A percentile compares a stretch with the other conserved stretches of the same genome.
Evolutionary conservation across 1,140 invertebrate species (phyloP).

Genomic region (Pararge aegeria): DNA sequence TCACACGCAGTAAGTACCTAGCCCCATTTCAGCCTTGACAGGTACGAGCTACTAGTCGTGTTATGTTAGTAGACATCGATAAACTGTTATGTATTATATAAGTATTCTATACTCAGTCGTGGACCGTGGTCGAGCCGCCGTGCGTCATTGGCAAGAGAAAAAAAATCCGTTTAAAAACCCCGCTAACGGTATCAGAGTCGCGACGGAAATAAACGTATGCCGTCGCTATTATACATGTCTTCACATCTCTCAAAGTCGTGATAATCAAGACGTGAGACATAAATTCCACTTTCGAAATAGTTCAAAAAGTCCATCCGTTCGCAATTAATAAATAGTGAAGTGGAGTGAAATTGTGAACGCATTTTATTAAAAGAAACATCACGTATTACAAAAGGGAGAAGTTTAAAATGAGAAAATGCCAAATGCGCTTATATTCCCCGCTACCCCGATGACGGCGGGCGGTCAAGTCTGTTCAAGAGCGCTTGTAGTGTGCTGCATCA

Average conservation of each 20-base stretch:
- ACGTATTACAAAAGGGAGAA: constrained; percentile 2
- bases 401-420: constrained; percentile 32
- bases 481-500: constrained; percentile 50
- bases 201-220: constrained; percentile 61
- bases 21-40: constrained; percentile 64
- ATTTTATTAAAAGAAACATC: constrained; percentile 3
- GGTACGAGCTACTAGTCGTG: constrained; percentile 68
- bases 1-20: constrained; percentile 67
- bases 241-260: constrained; percentile 28
- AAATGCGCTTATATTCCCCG: constrained; percentile 54
- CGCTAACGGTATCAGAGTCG: constrained; percentile 43
- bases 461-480: constrained; percentile 66
- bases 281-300: not conserved
- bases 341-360: not conserved
- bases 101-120: constrained; percentile 46
- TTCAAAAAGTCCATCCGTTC: not conserved
- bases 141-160: constrained; percentile 64
- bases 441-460: constrained; percentile 48
- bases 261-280: not conserved
- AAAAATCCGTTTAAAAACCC: constrained; percentile 47
- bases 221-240: constrained; percentile 35
- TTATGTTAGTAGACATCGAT: constrained; percentile 77
- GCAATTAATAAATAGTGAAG: not conserved
- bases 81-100: constrained; percentile 56
- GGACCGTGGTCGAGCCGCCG: constrained; percentile 46